phyloP scores from a whole-genome alignment of 1,140 invertebrate species.

The Heliothis subflexa region DNA sequence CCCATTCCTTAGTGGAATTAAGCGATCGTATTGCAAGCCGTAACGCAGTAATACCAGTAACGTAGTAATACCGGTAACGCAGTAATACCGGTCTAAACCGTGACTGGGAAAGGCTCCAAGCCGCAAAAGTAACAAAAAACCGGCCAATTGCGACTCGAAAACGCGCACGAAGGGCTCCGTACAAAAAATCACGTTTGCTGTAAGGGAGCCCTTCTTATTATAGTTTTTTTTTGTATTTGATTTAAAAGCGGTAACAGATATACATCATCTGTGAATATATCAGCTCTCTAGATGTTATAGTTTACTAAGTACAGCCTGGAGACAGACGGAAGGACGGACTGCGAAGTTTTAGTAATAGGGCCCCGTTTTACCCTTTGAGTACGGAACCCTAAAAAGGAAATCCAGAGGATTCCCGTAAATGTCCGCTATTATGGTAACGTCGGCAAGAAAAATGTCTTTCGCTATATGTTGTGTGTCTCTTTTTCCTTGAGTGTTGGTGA shows the following conservation, averaged over 20 bases:
- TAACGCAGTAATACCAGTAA: conserved; percentile 17
- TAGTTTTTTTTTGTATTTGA: no score
- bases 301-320: no score
- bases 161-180: no score
- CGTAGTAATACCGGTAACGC: conserved; percentile 21
- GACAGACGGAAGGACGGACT: no score
- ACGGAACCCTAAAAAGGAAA: not conserved
- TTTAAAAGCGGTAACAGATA: no score
- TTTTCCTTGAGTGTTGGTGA: conserved; percentile 16
- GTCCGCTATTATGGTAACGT: conserved; percentile 23
- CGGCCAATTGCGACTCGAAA: no score
- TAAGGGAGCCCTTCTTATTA: no score
- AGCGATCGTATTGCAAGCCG: conserved; percentile 28
- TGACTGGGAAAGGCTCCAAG: not conserved
- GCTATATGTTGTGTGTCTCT: conserved; percentile 19
- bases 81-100: conserved; percentile 21
- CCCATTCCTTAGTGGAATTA: conserved; percentile 20
- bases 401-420: conserved; percentile 30
- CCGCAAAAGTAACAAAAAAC: conserved; percentile 29
- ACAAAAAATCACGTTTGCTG: no score
- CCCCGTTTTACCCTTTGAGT: no score
- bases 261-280: no score
- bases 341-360: no score
- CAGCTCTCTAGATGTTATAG: no score
- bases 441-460: conserved; percentile 23